A percentile compares a stretch with the other conserved stretches of the same genome.
These are phyloP conservation scores for Cataglyphis hispanica DNA, from an alignment of 1,140 invertebrate genomes.

Conservation along the genomic window DNA sequence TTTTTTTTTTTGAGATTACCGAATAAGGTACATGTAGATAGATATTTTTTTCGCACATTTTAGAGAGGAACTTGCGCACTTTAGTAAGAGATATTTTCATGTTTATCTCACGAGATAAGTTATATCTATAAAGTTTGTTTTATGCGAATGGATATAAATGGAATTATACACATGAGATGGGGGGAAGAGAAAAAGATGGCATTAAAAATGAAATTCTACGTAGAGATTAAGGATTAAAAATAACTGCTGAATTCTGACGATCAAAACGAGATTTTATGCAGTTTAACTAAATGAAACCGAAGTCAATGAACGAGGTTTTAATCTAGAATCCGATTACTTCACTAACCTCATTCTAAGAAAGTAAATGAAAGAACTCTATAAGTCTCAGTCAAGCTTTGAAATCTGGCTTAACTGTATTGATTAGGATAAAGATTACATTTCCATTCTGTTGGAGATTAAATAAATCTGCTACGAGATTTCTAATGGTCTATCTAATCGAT, in stretches of 20 bases:
- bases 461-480: conserved; percentile 4
- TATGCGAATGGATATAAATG: conserved; percentile 8
- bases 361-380: conserved; percentile 49
- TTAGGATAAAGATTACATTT: conserved; percentile 26
- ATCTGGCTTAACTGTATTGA: conserved; percentile 45
- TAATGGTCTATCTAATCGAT: conserved; percentile 1
- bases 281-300: conserved; percentile 20
- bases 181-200: not conserved
- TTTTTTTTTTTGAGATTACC: not conserved
- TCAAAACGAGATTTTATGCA: conserved; percentile 29
- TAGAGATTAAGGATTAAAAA: conserved; percentile 8
- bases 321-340: conserved; percentile 59
- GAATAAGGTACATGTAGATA: not conserved
- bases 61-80: not conserved
- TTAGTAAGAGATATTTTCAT: not conserved
- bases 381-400: conserved; percentile 49
- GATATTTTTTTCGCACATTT: not conserved
- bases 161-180: not conserved
- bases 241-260: conserved; percentile 13
- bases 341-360: conserved; percentile 45
- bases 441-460: conserved; percentile 9
- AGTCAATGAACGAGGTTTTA: conserved; percentile 47
- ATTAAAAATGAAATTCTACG: conserved; percentile 25
- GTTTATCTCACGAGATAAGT: not conserved
- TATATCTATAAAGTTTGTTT: not conserved